Percentiles rank a stretch among this genome's conserved stretches.
Conservation (phyloP, 2,797 vertebrate genomes). For the Schizopygopsis malacanthus region DNA sequence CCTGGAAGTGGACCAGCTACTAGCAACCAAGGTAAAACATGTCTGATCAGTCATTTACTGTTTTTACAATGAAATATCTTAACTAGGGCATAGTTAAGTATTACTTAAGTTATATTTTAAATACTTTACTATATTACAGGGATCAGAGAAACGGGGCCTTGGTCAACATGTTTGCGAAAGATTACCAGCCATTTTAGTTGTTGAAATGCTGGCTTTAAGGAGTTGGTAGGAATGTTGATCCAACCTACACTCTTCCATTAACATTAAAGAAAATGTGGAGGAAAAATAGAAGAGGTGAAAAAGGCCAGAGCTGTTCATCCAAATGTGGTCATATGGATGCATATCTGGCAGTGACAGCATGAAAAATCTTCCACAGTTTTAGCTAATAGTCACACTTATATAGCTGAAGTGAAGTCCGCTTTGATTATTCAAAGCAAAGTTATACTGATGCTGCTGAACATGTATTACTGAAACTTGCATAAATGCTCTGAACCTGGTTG, state of each 20-base stretch:
- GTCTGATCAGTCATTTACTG: too few relatives aligned
- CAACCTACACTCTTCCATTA: constrained; percentile 1
- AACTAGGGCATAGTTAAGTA: too few relatives aligned
- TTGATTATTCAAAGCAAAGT: neutral
- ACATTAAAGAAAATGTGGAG: neutral
- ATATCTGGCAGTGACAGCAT: constrained; percentile 12
- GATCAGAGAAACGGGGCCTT: neutral
- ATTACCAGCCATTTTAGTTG: neutral
- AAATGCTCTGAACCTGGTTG: neutral
- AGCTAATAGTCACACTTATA: neutral
- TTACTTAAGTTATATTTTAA: neutral
- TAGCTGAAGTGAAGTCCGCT: neutral
- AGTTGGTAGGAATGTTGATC: neutral
- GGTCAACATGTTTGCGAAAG: neutral
- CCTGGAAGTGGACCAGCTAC: too few relatives aligned
- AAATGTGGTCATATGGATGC: neutral
- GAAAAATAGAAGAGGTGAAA: neutral
- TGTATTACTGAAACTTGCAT: neutral
- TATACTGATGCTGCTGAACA: neutral
- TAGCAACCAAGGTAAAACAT: too few relatives aligned
- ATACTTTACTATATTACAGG: neutral
- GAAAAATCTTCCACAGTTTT: neutral
- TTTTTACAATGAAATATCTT: too few relatives aligned
- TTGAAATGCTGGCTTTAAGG: neutral
- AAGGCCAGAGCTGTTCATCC: neutral